Conservation (phyloP, 2,888 invertebrate genomes). For the Salticus scenicus region DNA sequence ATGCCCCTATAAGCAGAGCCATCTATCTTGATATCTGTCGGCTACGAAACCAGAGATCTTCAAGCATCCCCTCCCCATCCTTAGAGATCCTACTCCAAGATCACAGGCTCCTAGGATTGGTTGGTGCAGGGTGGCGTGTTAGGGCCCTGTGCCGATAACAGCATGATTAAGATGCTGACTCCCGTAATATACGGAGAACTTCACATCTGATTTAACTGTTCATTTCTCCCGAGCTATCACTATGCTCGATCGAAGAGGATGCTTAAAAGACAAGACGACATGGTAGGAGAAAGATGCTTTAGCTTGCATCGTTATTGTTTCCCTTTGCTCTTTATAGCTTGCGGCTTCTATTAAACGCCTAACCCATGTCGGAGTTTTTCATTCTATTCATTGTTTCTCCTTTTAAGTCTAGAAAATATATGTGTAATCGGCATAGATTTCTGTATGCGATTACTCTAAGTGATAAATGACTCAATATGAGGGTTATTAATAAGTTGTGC, state of each 20-base stretch:
- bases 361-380: slow-evolving; percentile 1
- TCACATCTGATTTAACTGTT: slow-evolving; percentile 66
- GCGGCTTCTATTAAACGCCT: slow-evolving; percentile 13
- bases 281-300: neutral
- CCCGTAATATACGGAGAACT: slow-evolving; percentile 56
- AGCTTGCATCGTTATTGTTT: slow-evolving; percentile 9
- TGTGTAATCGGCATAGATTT: too few species aligned
- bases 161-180: slow-evolving; percentile 66
- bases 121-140: slow-evolving; percentile 28
- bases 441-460: too few species aligned
- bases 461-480: too few species aligned
- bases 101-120: slow-evolving; percentile 43
- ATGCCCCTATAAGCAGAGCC: slow-evolving; percentile 63
- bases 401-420: too few species aligned
- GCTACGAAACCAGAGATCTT: slow-evolving; percentile 48
- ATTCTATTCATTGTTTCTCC: too few species aligned
- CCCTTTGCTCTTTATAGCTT: neutral
- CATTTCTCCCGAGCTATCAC: slow-evolving; percentile 59
- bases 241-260: slow-evolving; percentile 2
- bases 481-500: too few species aligned
- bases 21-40: slow-evolving; percentile 68
- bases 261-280: slow-evolving; percentile 19
- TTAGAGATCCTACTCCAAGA: slow-evolving; percentile 23
- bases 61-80: slow-evolving; percentile 2
- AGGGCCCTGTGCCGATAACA: slow-evolving; percentile 54